A percentile compares a stretch with the other conserved stretches of the same genome.
These are phyloP conservation scores for Zonitis immaculata DNA, from an alignment of 2,888 invertebrate genomes.

Conservation along the genomic window DNA sequence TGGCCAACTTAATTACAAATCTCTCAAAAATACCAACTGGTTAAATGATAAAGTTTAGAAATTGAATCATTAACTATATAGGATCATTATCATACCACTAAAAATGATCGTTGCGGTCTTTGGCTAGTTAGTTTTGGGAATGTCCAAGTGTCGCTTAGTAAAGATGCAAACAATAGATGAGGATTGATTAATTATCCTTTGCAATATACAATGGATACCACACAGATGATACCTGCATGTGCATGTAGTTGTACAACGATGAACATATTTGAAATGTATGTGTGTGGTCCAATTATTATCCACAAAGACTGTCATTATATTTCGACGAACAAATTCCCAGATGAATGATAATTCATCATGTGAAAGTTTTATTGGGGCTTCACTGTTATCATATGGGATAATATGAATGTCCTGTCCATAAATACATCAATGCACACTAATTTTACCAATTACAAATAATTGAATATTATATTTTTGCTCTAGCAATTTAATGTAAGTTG, in stretches of 20 bases:
- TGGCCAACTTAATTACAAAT: background rate
- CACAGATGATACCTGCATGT: slow-evolving; percentile 22
- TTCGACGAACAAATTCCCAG: slow-evolving; percentile 14
- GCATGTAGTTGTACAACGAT: background rate
- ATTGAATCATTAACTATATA: background rate
- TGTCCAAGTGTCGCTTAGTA: slow-evolving; percentile 18
- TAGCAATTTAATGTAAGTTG: too few species aligned
- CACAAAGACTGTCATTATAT: slow-evolving; percentile 21
- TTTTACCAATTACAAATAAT: too few species aligned
- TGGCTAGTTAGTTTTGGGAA: slow-evolving; percentile 3
- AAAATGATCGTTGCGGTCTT: background rate
- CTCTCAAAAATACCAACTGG: too few species aligned
- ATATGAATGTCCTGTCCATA: background rate
- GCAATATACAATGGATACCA: slow-evolving; percentile 23
- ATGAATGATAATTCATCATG: slow-evolving; percentile 18
- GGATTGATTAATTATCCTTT: slow-evolving; percentile 24
- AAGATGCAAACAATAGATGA: slow-evolving; percentile 23
- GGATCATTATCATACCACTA: too few species aligned
- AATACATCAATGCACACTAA: too few species aligned
- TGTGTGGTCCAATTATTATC: slow-evolving; percentile 20
- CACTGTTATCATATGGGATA: background rate
- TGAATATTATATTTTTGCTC: too few species aligned
- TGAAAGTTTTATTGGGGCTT: slow-evolving; percentile 13
- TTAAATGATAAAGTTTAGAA: background rate
- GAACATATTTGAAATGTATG: background rate